Evolutionary conservation across 2,888 invertebrate genomes (phyloP).

Genomic region (Diabrotica balteata): DNA sequence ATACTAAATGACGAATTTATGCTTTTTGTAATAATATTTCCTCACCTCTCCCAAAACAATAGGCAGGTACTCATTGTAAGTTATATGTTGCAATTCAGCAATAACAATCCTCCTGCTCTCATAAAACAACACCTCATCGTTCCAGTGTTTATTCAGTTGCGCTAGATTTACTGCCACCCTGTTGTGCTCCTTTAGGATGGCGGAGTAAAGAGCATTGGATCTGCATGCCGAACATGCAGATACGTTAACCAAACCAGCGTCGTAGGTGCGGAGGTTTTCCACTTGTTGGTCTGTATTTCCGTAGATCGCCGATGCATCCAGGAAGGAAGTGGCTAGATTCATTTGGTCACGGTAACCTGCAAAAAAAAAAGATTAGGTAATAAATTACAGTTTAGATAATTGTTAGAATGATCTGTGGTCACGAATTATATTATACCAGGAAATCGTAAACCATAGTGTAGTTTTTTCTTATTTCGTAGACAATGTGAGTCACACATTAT

Average conservation of each 20-base stretch:
- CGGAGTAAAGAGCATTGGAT: slow-evolving; percentile 75
- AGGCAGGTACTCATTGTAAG: slow-evolving; percentile 83
- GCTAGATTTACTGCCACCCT: slow-evolving; percentile 75
- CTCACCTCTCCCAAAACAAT: slow-evolving; percentile 77
- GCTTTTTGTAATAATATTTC: neutral
- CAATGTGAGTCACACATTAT: no score
- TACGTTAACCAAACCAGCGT: slow-evolving; percentile 74
- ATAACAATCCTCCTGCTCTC: slow-evolving; percentile 78
- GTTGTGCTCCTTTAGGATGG: slow-evolving; percentile 80
- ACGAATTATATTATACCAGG: no score
- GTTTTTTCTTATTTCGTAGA: no score
- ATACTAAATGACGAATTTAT: no score
- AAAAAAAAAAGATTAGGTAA: slow-evolving; percentile 15
- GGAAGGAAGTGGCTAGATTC: slow-evolving; percentile 82
- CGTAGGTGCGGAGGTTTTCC: slow-evolving; percentile 73
- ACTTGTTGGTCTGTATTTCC: slow-evolving; percentile 78
- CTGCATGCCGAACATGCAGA: slow-evolving; percentile 72
- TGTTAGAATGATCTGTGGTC: no score
- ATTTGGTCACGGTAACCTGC: slow-evolving; percentile 80
- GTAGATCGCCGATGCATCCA: slow-evolving; percentile 85
- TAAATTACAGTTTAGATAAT: no score
- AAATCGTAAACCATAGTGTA: no score
- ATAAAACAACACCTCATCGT: slow-evolving; percentile 76
- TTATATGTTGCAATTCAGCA: slow-evolving; percentile 84
- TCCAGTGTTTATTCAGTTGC: slow-evolving; percentile 79